These are phyloP conservation scores for Apocrypta bakeri DNA, from an alignment of 1,140 invertebrate genomes.

Conservation along the genomic window DNA sequence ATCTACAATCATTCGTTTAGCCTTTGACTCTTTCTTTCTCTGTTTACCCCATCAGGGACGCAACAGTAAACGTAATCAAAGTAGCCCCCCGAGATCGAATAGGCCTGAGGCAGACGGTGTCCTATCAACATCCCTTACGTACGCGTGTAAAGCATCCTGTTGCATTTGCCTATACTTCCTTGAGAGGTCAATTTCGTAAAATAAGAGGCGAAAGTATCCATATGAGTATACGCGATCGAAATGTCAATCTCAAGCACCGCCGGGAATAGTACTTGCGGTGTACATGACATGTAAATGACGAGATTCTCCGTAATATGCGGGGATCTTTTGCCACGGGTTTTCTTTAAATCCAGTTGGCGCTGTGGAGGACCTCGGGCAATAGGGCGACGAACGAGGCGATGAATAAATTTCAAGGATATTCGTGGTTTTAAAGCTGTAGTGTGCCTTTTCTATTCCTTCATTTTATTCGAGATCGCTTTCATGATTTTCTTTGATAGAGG, in stretches of 20 bases:
- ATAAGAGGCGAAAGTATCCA: conserved; percentile 21
- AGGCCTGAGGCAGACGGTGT: neutral
- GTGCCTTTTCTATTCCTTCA: neutral
- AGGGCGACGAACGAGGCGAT: neutral
- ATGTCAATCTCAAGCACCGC: neutral
- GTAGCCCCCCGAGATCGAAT: neutral
- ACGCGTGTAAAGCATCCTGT: neutral
- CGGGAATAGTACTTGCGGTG: neutral
- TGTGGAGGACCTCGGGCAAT: neutral
- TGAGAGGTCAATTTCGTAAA: conserved; percentile 29
- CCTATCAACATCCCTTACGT: neutral
- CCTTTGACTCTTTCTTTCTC: neutral
- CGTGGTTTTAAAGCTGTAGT: neutral
- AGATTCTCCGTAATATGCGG: neutral
- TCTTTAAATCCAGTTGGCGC: neutral
- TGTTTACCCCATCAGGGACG: neutral
- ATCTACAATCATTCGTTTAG: neutral
- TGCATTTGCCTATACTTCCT: conserved; percentile 1
- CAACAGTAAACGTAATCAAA: conserved; percentile 14
- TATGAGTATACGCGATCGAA: neutral
- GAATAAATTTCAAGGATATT: neutral
- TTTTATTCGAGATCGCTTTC: neutral
- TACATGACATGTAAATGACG: conserved; percentile 22
- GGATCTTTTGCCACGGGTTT: neutral
- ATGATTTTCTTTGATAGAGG: neutral